A percentile compares a stretch with the other conserved stretches of the same genome.
phyloP scores from a whole-genome alignment of 1,140 invertebrate genomes.

The Colletes gigas region DNA sequence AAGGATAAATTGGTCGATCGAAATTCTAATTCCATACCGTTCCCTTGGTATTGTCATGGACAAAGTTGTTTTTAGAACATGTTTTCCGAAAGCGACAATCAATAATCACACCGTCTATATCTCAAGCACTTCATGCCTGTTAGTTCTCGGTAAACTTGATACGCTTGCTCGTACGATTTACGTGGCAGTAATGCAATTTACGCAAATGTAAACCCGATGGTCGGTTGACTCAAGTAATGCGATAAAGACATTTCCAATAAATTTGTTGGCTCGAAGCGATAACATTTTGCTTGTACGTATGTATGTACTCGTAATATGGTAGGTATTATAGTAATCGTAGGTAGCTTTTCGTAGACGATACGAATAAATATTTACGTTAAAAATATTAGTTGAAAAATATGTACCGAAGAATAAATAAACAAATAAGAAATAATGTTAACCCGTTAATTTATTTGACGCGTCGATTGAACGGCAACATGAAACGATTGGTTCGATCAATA shows the following conservation, averaged over 20 bases:
- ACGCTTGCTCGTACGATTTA: constrained; percentile 4
- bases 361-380: too few relatives aligned
- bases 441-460: not conserved
- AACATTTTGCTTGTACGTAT: not conserved
- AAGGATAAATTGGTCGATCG: not conserved
- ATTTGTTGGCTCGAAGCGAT: constrained; percentile 2
- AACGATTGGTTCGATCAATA: not conserved
- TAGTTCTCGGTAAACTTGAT: constrained; percentile 4
- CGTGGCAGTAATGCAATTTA: constrained; percentile 18
- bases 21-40: not conserved
- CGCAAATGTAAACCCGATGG: not conserved
- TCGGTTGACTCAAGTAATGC: not conserved
- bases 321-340: too few relatives aligned
- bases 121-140: not conserved
- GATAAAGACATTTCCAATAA: constrained; percentile 35
- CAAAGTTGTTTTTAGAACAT: not conserved
- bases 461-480: not conserved
- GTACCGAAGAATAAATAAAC: not conserved
- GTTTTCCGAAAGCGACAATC: not conserved
- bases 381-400: not conserved
- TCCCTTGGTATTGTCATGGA: not conserved
- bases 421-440: not conserved
- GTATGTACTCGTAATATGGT: too few relatives aligned
- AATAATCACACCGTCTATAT: not conserved
- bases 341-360: too few relatives aligned